Evolutionary conservation across 1,140 invertebrate genomes (phyloP).

Genomic region (Macrobrachium nipponense): DNA sequence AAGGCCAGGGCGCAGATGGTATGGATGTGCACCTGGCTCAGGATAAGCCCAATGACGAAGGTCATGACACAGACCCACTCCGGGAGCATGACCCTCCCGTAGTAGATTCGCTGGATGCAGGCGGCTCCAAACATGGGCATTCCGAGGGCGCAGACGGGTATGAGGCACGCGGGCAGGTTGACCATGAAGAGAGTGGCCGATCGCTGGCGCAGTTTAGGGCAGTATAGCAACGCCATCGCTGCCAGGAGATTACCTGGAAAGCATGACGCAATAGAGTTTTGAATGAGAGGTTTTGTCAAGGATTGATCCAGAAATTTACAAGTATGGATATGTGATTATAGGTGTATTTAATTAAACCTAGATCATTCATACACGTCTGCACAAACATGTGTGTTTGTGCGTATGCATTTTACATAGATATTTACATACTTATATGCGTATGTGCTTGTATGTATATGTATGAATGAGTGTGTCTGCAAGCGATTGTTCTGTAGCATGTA

Average conservation of each 20-base stretch:
- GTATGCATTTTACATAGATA: too few species aligned
- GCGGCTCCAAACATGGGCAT: slow-evolving; percentile 40
- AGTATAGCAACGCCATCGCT: slow-evolving; percentile 23
- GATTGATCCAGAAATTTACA: background rate
- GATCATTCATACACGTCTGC: too few species aligned
- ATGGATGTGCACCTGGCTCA: slow-evolving; percentile 55
- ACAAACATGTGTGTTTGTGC: too few species aligned
- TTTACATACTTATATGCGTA: too few species aligned
- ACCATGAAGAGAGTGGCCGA: slow-evolving; percentile 58
- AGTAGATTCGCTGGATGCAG: background rate
- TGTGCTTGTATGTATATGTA: too few species aligned
- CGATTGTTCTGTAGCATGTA: too few species aligned
- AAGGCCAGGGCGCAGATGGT: slow-evolving; percentile 55
- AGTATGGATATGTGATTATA: background rate
- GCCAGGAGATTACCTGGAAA: slow-evolving; percentile 53
- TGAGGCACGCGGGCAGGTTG: slow-evolving; percentile 50
- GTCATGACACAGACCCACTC: background rate
- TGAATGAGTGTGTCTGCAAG: too few species aligned
- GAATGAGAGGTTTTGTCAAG: too few species aligned
- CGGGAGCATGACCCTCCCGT: slow-evolving; percentile 18
- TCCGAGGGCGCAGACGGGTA: slow-evolving; percentile 51
- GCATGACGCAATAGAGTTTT: background rate
- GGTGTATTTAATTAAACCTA: too few species aligned
- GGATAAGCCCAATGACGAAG: slow-evolving; percentile 41
- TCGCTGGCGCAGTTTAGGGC: slow-evolving; percentile 27